Evolutionary conservation across 2,888 invertebrate species (phyloP).

Genomic region (Helobdella robusta): DNA sequence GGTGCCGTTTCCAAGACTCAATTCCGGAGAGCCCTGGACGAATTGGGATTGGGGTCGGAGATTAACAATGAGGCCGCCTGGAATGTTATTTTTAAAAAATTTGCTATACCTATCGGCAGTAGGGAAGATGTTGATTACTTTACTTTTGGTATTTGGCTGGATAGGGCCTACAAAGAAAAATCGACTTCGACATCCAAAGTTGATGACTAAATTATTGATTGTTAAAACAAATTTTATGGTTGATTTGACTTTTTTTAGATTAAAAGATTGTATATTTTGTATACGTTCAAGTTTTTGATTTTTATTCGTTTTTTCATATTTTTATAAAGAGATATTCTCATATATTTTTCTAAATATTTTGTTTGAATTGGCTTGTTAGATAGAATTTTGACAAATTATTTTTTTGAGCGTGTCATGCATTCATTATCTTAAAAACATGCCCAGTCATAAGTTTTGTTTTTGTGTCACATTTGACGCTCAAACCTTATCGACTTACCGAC

Average conservation of each 20-base stretch:
- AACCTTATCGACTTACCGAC: too few species aligned
- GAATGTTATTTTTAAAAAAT: constrained; percentile 44
- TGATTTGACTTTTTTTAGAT: background rate
- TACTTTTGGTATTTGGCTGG: constrained; percentile 32
- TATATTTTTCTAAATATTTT: too few species aligned
- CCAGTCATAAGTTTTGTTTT: too few species aligned
- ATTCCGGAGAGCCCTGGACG: constrained; percentile 47
- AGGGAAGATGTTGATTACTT: constrained; percentile 35
- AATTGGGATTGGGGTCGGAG: constrained; percentile 42
- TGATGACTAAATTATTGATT: background rate
- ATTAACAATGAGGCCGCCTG: constrained; percentile 40
- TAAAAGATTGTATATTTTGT: background rate
- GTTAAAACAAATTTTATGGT: background rate
- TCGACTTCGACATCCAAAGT: too few species aligned
- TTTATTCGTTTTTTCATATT: too few species aligned
- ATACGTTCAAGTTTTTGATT: background rate
- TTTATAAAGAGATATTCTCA: too few species aligned
- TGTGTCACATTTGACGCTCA: too few species aligned
- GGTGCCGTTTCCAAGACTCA: constrained; percentile 47
- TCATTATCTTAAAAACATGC: too few species aligned
- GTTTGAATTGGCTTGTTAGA: too few species aligned
- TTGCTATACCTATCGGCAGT: constrained; percentile 42
- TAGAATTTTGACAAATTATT: too few species aligned
- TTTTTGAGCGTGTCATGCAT: too few species aligned
- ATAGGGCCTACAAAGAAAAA: too few species aligned